Evolutionary conservation across 2,888 invertebrate genomes (phyloP).

Genomic region (Trichacis sp.): DNA sequence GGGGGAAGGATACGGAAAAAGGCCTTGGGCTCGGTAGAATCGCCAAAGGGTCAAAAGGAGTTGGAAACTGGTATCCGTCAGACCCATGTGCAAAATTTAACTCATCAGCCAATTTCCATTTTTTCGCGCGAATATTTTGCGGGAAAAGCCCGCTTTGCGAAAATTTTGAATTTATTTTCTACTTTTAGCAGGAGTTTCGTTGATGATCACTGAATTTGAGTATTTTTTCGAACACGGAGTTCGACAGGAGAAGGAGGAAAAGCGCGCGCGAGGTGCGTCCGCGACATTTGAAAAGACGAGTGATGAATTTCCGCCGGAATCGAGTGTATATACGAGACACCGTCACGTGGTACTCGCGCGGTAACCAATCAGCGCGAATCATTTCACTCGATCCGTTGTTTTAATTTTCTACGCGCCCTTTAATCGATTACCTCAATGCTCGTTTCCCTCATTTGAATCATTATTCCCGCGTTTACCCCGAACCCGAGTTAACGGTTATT

Average conservation of each 20-base stretch:
- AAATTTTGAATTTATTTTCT: too few species aligned
- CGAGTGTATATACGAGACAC: constrained; percentile 31
- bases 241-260: constrained; percentile 11
- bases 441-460: too few species aligned
- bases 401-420: too few species aligned
- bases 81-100: constrained; percentile 68
- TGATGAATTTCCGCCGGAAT: constrained; percentile 31
- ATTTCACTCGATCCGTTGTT: too few species aligned
- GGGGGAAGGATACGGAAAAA: too few species aligned
- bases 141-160: too few species aligned
- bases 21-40: too few species aligned
- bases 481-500: too few species aligned
- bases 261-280: constrained; percentile 16
- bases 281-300: constrained; percentile 27
- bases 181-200: neutral
- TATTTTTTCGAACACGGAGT: neutral
- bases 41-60: constrained; percentile 71
- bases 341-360: constrained; percentile 31
- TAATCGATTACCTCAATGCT: too few species aligned
- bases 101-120: too few species aligned
- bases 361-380: constrained; percentile 20
- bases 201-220: neutral
- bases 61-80: constrained; percentile 72
- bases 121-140: constrained; percentile 33
- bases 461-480: too few species aligned